phyloP scores from a whole-genome alignment of 2,113 vertebrate species.

The Myodes glareolus region DNA sequence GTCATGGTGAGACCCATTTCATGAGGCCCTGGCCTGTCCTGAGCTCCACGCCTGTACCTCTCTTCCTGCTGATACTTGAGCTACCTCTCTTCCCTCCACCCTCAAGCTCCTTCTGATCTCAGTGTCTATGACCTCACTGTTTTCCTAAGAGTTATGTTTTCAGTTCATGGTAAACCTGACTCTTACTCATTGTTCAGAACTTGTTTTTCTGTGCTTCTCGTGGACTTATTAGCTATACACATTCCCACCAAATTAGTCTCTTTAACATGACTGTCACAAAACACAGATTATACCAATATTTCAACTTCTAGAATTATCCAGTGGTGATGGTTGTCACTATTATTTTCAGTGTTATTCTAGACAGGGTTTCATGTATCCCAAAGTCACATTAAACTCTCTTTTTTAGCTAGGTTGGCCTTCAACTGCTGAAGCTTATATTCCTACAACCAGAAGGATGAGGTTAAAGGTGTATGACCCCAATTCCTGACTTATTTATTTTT shows the following conservation, averaged over 20 bases:
- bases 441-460: too few species aligned
- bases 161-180: not conserved
- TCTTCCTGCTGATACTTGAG: not conserved
- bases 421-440: not conserved
- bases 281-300: not conserved
- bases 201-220: not conserved
- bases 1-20: accelerated
- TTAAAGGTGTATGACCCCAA: too few species aligned
- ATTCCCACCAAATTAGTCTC: not conserved
- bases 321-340: not conserved
- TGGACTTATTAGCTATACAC: not conserved
- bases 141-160: not conserved
- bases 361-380: not conserved
- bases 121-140: not conserved
- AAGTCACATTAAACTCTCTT: not conserved
- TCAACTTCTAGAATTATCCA: not conserved
- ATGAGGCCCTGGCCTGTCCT: not conserved
- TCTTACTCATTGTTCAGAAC: not conserved
- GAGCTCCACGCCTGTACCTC: not conserved
- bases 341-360: not conserved
- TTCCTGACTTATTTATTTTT: not conserved
- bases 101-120: too few species aligned
- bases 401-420: not conserved
- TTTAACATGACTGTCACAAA: not conserved
- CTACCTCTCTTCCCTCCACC: too few species aligned